Evolutionary conservation across 2,888 invertebrate genomes (phyloP).

Genomic region (Dryocosmus kuriphilus): DNA sequence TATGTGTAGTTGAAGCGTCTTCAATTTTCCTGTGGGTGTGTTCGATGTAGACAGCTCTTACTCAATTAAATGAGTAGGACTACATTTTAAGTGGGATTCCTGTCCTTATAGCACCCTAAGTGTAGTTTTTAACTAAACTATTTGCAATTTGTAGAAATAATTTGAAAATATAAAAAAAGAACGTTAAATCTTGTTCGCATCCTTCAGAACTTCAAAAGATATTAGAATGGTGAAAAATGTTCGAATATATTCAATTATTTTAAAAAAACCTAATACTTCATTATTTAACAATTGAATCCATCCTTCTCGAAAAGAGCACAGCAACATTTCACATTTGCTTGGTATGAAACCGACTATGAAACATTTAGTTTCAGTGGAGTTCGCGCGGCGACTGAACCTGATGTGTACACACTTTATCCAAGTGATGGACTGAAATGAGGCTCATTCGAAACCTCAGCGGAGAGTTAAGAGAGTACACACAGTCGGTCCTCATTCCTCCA

Average conservation of each 20-base stretch:
- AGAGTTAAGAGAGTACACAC: constrained; percentile 63
- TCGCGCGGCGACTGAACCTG: constrained; percentile 32
- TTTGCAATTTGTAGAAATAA: too few species aligned
- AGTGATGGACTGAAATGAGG: constrained; percentile 41
- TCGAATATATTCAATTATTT: not conserved
- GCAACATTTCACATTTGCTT: not conserved
- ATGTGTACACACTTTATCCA: constrained; percentile 38
- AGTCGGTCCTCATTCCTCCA: constrained; percentile 40
- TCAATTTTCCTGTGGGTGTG: too few species aligned
- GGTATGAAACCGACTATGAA: not conserved
- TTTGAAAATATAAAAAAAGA: too few species aligned
- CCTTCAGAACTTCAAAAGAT: too few species aligned
- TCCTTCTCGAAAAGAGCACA: not conserved
- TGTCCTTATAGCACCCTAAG: too few species aligned
- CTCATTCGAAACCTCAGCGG: constrained; percentile 45
- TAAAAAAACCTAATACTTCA: not conserved
- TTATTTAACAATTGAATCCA: not conserved
- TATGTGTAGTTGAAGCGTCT: too few species aligned
- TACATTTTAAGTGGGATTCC: too few species aligned
- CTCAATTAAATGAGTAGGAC: too few species aligned
- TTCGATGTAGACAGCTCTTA: too few species aligned
- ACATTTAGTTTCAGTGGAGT: not conserved
- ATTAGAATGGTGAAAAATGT: too few species aligned
- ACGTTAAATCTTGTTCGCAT: too few species aligned
- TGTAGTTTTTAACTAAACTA: too few species aligned